Evolutionary conservation across 2,113 vertebrate species (phyloP), one percentile per base, ranked within the genome.

Genomic region (Laticauda laticaudata): DNA sequence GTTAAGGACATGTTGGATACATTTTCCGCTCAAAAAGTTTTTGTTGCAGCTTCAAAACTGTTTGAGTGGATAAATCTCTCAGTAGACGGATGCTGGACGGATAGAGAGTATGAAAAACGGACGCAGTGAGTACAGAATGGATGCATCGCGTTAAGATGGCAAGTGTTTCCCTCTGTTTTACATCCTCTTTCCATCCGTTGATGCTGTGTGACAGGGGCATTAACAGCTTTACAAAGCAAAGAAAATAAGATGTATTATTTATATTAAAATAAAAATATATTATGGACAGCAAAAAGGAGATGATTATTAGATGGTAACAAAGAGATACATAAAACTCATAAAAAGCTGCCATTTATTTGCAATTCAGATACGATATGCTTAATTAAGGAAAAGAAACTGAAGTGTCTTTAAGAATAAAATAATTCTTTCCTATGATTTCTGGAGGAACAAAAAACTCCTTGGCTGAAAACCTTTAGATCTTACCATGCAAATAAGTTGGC

Each of bases 401-500:
- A 0, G 0, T 20, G 2, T 24, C 23, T 87, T 61, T 69, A 48
- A 87, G 12, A 86, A 23, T 34, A 8, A 88, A 51, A 11, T 0
- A 0, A 2, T 7, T 43, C 89, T 43, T 88, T 34, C 86, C 3
- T 45, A 3, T 48, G 59, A 0, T 86, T 3, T 85, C n/a, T 56
- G 55, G 59, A 87, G n/a, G 0, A 43, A 89, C 3, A 26, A 51
- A 5, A 11, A 57, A 1, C 7, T 55, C 3, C 87, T 90, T 20
- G 4, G 54, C 1, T 90, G 88, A 3, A 0, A 0, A 48, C 43
- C 34, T 39, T 1, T 0, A 61, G 69, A 3, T 97, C 99, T 98
- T 92, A 99, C 99, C 99, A 99, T 0, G 99, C 99, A 0, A 99
- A 99, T 88, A 99, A 97, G 97, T 98, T 98, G 90, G 99, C 99